Evolutionary conservation across 2,888 invertebrate species (phyloP), one percentile per base, ranked within the genome.

Genomic region (Eurois occulta): DNA sequence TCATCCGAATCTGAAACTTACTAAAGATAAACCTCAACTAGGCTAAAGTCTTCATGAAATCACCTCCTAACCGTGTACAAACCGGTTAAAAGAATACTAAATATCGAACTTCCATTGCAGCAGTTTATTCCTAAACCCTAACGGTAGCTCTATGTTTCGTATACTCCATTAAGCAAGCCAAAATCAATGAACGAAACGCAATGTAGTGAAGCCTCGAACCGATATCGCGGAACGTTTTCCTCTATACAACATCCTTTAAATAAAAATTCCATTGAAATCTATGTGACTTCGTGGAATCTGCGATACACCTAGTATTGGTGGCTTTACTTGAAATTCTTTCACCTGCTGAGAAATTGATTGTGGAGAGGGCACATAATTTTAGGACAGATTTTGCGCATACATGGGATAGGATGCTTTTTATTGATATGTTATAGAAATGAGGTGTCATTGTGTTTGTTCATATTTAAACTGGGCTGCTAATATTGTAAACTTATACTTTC

Each of bases 181-280:
- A 77, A 85, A 84, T 85, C 83, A 85, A 83, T 83, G 85, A 83
- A 85, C 77, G 64, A 85, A 85, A 83, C 83, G 85, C 85, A 83
- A 83, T 83, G 83, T 83, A 83, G 64, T 81, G 83, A 69, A 83
- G 76, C 68, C 77, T 73, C 77, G 67, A 71, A 67, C 75, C 81
- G 83, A 81, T 83, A 83, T 83, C 83, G 66, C 64, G 62, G 64
- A 83, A 69, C 75, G 62, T 70, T 83, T 67, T 32, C 43, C 41
- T 76, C 24, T 52, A 52, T 71, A 79, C 55, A 75, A 58, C 72
- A 80, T 70, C 28, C 85, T 85, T 81, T 80, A 77, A 73, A 81
- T 85, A 85, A 83, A 83, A 85, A 83, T 83, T 85, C 85, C 83
- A 76, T 77, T 80, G 58, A 60, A 77, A 77, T 80, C 41, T 80